phyloP scores from a whole-genome alignment of 2,113 vertebrate species.

The Raja brachyura region DNA sequence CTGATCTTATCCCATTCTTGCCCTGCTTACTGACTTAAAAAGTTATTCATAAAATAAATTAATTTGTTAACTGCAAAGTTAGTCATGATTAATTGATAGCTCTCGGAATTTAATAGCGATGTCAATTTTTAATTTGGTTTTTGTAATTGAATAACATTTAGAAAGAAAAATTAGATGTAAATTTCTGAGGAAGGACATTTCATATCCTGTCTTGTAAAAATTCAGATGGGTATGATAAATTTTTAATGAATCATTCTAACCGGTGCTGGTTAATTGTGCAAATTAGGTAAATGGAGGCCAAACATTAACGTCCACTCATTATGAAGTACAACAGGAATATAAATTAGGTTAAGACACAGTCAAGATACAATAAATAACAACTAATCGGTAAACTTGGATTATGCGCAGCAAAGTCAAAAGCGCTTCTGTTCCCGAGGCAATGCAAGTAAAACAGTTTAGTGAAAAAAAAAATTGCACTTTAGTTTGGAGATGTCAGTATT shows the following conservation, averaged over 20 bases:
- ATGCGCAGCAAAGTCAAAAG: neutral
- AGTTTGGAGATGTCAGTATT: neutral
- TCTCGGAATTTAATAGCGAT: neutral
- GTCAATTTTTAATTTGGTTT: neutral
- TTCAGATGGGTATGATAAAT: neutral
- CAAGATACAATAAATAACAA: neutral
- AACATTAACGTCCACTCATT: neutral
- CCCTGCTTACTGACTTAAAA: neutral
- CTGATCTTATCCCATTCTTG: neutral
- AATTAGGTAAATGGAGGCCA: neutral
- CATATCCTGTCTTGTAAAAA: neutral
- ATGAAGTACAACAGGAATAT: neutral
- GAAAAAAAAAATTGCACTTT: neutral
- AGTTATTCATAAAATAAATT: neutral
- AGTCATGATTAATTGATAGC: neutral
- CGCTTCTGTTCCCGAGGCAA: neutral
- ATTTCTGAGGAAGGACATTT: neutral
- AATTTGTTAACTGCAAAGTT: neutral
- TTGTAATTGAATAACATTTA: neutral
- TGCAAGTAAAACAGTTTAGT: neutral
- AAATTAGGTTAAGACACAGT: neutral
- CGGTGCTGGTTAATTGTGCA: neutral
- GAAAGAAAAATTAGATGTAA: neutral
- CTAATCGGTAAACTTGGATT: neutral
- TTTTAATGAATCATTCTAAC: neutral